phyloP scores from a whole-genome alignment of 1,140 invertebrate species.

The Caerostris extrusa region DNA sequence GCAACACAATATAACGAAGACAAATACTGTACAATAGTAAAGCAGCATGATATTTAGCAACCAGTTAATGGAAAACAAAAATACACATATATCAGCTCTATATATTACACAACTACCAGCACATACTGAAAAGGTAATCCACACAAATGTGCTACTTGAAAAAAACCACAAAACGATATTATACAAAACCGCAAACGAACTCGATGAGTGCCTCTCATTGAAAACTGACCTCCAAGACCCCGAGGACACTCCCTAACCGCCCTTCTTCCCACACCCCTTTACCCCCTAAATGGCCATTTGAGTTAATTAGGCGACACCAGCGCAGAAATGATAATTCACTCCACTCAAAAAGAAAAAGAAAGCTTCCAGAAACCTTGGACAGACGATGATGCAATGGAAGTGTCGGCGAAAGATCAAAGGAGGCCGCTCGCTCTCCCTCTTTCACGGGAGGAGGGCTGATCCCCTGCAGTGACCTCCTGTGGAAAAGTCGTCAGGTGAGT shows the following conservation, averaged over 20 bases:
- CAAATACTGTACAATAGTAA: too few relatives aligned
- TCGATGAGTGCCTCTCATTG: neutral
- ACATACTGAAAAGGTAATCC: neutral
- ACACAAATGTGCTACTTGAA: too few relatives aligned
- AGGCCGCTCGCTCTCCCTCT: neutral
- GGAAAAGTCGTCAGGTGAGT: slow-evolving; percentile 53
- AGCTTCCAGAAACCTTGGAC: neutral
- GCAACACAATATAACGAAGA: too few relatives aligned
- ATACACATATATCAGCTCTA: neutral
- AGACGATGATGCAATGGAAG: neutral
- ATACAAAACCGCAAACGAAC: too few relatives aligned
- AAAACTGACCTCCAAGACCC: neutral
- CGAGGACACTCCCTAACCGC: neutral
- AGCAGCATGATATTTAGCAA: too few relatives aligned
- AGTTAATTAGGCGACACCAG: slow-evolving; percentile 12
- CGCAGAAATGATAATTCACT: slow-evolving; percentile 5
- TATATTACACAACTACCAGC: neutral
- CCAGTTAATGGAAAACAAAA: neutral
- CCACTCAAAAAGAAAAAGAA: neutral
- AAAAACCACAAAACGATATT: too few relatives aligned
- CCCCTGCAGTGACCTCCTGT: slow-evolving; percentile 39
- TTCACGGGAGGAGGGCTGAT: slow-evolving; percentile 16
- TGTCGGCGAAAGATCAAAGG: neutral
- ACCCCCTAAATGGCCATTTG: neutral
- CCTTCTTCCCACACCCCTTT: neutral